A percentile compares a stretch with the other conserved stretches of the same genome.
phyloP scores from a whole-genome alignment of 1,140 invertebrate species.

The Penaeus indicus region DNA sequence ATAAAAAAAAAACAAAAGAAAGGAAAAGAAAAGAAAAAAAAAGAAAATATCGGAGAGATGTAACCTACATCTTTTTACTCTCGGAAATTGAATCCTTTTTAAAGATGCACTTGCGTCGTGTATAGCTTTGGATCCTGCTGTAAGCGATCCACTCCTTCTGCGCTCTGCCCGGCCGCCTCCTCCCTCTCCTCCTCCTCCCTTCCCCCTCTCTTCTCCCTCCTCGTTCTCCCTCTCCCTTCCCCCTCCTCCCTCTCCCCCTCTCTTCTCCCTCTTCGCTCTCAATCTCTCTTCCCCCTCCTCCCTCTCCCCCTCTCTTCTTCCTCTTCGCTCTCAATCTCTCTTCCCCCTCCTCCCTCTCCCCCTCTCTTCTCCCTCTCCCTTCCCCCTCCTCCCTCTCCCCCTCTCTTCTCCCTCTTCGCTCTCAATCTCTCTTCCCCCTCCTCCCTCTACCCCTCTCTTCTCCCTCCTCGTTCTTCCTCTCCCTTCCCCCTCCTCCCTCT shows the following conservation, averaged over 20 bases:
- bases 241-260: background rate
- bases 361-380: background rate
- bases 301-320: background rate
- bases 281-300: background rate
- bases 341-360: background rate
- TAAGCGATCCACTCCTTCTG: conserved; percentile 24
- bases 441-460: too few species aligned
- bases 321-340: background rate
- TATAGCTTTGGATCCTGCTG: conserved; percentile 40
- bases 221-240: background rate
- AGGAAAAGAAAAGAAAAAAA: conserved; percentile 18
- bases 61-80: conserved; percentile 61
- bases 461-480: background rate
- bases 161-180: background rate
- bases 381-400: background rate
- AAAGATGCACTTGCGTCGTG: conserved; percentile 57
- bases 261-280: background rate
- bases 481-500: background rate
- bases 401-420: conserved; percentile 18
- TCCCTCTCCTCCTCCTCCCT: background rate
- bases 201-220: background rate
- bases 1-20: too few species aligned
- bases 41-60: conserved; percentile 48
- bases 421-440: background rate
- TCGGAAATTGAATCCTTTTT: conserved; percentile 62